A percentile compares a stretch with the other conserved stretches of the same genome.
Evolutionary conservation across 2,113 vertebrate species (phyloP).

Genomic region (Anhinga anhinga): DNA sequence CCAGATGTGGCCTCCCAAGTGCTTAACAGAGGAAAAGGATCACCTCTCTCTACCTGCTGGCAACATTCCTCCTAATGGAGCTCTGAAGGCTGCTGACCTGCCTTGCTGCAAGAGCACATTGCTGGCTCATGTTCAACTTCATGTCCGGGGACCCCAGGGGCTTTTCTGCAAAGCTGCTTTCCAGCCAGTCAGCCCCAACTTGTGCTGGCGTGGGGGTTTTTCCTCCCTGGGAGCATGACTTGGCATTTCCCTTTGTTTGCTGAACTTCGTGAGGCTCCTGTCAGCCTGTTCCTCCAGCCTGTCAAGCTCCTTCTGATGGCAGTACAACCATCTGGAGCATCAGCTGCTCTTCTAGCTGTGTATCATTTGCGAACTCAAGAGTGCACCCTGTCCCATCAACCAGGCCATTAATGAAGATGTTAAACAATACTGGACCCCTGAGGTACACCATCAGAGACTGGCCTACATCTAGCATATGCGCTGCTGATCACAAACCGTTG

Average conservation of each 20-base stretch:
- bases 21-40: background rate
- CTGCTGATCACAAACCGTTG: background rate
- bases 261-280: background rate
- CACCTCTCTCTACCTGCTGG: background rate
- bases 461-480: background rate
- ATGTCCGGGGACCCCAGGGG: background rate
- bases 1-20: background rate
- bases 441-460: background rate
- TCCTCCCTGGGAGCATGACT: background rate
- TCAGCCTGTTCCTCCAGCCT: background rate
- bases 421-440: background rate
- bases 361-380: background rate
- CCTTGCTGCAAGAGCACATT: background rate
- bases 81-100: background rate
- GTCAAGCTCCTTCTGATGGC: background rate
- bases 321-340: background rate
- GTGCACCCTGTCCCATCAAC: background rate
- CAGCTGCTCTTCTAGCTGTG: background rate
- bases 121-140: background rate
- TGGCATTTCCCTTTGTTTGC: background rate
- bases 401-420: background rate
- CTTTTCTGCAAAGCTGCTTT: background rate
- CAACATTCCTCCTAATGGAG: background rate
- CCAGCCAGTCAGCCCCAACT: background rate
- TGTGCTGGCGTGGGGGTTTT: background rate